Percentiles rank a stretch among this genome's conserved stretches.
phyloP scores from a whole-genome alignment of 92 coral and sea anemone species.

The Paramuricea clavata region DNA sequence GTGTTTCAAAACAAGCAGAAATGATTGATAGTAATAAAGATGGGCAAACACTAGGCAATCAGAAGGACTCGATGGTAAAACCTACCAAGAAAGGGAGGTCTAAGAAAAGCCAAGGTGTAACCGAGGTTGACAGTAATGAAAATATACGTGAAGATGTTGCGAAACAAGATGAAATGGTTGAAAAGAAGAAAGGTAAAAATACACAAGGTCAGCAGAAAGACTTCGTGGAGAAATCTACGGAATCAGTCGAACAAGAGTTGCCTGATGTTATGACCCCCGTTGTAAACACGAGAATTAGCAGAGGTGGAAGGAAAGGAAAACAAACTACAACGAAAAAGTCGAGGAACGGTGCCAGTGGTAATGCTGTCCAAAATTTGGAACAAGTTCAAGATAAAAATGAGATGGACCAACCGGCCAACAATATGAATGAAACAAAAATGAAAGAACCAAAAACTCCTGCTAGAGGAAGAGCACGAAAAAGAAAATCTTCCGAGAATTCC shows the following conservation, averaged over 20 bases:
- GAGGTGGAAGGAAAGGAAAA: not conserved
- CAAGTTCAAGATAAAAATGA: not conserved
- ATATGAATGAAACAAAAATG: not conserved
- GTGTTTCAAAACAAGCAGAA: not conserved
- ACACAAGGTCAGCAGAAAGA: too few relatives aligned
- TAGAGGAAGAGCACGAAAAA: not conserved
- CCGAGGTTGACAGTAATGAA: not conserved
- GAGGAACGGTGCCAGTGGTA: not conserved
- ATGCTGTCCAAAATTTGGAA: not conserved
- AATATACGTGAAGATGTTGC: not conserved
- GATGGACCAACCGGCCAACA: not conserved
- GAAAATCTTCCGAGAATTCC: not conserved
- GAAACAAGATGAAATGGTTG: too few relatives aligned
- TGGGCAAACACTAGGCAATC: not conserved
- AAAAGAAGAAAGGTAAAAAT: too few relatives aligned
- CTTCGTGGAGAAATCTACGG: too few relatives aligned
- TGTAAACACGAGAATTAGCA: not conserved
- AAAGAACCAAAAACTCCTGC: not conserved
- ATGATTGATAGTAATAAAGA: not conserved
- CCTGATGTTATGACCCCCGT: not conserved
- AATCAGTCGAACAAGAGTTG: not conserved
- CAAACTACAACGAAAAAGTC: not conserved
- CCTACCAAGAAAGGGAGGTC: constrained; percentile 15
- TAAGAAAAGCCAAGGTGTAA: not conserved
- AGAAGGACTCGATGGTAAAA: not conserved